Evolutionary conservation across 2,888 invertebrate species (phyloP).

Genomic region (Hanleya hanleyi): DNA sequence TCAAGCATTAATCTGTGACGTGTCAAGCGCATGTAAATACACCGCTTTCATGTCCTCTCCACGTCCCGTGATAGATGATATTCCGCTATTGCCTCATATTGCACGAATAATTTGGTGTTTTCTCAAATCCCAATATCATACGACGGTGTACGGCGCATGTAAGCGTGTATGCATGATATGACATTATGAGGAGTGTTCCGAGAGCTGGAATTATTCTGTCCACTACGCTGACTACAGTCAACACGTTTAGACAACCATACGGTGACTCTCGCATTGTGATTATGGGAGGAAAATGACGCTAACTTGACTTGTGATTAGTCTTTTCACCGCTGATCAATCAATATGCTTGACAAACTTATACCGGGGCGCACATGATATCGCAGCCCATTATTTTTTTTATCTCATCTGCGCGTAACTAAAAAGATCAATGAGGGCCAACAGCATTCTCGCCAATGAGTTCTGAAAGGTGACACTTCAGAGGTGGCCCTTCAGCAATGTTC

Average conservation of each 20-base stretch:
- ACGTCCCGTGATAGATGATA: background rate
- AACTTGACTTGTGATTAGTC: constrained; percentile 1
- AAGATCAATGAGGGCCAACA: too few species aligned
- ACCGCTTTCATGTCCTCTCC: background rate
- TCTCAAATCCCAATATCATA: too few species aligned
- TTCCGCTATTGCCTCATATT: background rate
- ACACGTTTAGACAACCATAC: too few species aligned
- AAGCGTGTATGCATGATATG: too few species aligned
- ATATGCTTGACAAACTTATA: background rate
- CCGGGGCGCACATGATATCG: background rate
- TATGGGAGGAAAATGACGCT: constrained; percentile 1
- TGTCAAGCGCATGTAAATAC: constrained; percentile 7
- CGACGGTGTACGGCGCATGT: too few species aligned
- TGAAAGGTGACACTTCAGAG: too few species aligned
- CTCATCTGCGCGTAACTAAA: background rate
- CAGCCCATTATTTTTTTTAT: background rate
- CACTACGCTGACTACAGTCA: too few species aligned
- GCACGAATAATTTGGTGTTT: constrained; percentile 8
- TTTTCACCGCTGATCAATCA: background rate
- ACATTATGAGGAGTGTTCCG: too few species aligned
- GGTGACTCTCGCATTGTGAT: too few species aligned
- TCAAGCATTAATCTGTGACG: background rate
- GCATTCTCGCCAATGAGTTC: too few species aligned
- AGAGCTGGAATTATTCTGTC: too few species aligned
- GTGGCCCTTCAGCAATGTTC: too few species aligned